Percentiles rank a stretch among this genome's conserved stretches.
phyloP scores from a whole-genome alignment of 1,140 invertebrate species.

The Leptinotarsa texana region DNA sequence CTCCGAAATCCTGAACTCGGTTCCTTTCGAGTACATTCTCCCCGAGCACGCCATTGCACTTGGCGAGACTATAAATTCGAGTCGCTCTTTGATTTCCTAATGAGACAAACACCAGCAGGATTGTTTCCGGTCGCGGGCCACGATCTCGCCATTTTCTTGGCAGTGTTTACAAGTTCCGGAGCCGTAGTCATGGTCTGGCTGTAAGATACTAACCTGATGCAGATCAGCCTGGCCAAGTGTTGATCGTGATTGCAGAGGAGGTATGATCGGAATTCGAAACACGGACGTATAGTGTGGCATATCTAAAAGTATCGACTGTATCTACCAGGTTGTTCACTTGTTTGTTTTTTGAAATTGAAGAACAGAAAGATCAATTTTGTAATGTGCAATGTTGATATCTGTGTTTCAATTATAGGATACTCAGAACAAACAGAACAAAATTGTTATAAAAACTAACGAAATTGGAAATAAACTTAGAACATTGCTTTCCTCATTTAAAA shows the following conservation, averaged over 20 bases:
- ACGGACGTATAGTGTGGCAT: not conserved
- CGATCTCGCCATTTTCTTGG: slow-evolving; percentile 35
- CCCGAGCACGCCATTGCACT: not conserved
- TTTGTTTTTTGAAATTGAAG: too few relatives aligned
- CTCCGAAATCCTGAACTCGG: too few relatives aligned
- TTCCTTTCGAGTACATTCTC: too few relatives aligned
- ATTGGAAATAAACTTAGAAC: too few relatives aligned
- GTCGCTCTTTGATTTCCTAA: slow-evolving; percentile 46
- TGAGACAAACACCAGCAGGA: slow-evolving; percentile 44
- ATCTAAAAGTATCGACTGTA: too few relatives aligned
- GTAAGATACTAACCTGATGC: slow-evolving; percentile 29
- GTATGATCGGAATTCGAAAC: not conserved
- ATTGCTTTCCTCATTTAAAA: too few relatives aligned
- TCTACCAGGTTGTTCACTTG: too few relatives aligned
- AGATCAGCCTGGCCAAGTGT: slow-evolving; percentile 30
- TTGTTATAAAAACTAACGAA: too few relatives aligned
- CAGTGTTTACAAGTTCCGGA: slow-evolving; percentile 39
- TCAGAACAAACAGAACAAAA: too few relatives aligned
- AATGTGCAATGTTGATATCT: too few relatives aligned
- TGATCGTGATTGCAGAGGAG: slow-evolving; percentile 38
- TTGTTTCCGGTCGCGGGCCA: slow-evolving; percentile 37
- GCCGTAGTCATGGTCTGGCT: slow-evolving; percentile 9
- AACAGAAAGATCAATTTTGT: too few relatives aligned
- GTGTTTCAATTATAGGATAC: too few relatives aligned
- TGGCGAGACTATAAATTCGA: slow-evolving; percentile 38